Evolutionary conservation across 2,888 invertebrate species (phyloP), one percentile per base, ranked within the genome.

Genomic region (Sinotaia quadrata): DNA sequence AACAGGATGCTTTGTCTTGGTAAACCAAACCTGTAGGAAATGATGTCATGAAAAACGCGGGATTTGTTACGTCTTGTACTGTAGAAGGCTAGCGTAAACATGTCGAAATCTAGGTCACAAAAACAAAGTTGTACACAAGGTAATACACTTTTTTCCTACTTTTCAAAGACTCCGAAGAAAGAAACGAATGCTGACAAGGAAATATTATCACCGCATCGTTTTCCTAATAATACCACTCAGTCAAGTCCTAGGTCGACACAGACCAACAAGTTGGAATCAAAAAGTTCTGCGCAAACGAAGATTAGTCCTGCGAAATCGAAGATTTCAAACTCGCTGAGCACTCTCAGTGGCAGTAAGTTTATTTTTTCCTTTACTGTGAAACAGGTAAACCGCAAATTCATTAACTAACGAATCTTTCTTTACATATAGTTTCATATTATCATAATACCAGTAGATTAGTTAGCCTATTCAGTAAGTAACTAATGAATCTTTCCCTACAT

Each of bases 141-240:
- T 56, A 82, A 81, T 59, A 82, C 82, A 1, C 52, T 82, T 27
- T 81, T 83, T 73, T 78, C 81, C 10, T 83, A 79, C 61, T 83
- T 83, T 71, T 69, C 75, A 0, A 82, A 81, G 65, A 81, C 80
- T 15, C 79, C 83, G 8, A 70, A 71, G 36, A 69, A 52, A 10
- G 57, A 61, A 33, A 56, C 68, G 21, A 74, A 29, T 12, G 24
- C 56, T 12, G 29, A 18, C 56, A 68, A 68, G n/a, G 34, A 80
- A 7, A 76, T 83, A 7, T 68, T 84, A 68, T 81, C 82, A 59
- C 81, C 80, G 7, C 80, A 81, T 57, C 70, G 75, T 68, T 83
- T 81, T 8, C 81, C 81, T 0, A 84, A 70, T 15, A 63, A 31
- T 21, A 51, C n/a, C 12, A 24, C 27, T 18, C 49, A 37, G 34